Evolutionary conservation across 2,888 invertebrate genomes (phyloP).

Genomic region (Autographa gamma): DNA sequence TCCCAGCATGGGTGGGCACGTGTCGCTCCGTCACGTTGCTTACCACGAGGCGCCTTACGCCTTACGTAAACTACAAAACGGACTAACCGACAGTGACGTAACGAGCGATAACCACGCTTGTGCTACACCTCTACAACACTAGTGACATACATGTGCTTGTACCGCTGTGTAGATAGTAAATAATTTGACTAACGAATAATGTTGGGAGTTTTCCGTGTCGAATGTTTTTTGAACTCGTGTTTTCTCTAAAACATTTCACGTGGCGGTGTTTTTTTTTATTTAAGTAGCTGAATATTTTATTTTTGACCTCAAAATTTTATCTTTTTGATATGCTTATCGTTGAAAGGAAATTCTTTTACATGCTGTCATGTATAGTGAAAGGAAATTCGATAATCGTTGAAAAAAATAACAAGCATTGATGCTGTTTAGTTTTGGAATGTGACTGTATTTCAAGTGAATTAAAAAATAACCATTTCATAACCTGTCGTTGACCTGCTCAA

Average conservation of each 20-base stretch:
- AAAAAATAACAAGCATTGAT: too few relatives aligned
- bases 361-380: too few relatives aligned
- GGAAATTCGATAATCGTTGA: too few relatives aligned
- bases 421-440: too few relatives aligned
- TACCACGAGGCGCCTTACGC: conserved; percentile 42
- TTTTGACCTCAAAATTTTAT: too few relatives aligned
- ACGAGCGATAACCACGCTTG: conserved; percentile 37
- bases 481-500: not conserved
- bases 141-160: conserved; percentile 14
- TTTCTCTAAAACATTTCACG: too few relatives aligned
- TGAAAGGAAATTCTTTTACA: too few relatives aligned
- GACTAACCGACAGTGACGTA: conserved; percentile 48
- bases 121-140: conserved; percentile 23
- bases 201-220: not conserved
- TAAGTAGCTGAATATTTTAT: too few relatives aligned
- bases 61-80: conserved; percentile 51
- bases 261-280: not conserved
- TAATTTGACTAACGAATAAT: not conserved
- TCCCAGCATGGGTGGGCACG: conserved; percentile 45
- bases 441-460: not conserved
- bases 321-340: too few relatives aligned
- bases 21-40: conserved; percentile 57
- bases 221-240: not conserved
- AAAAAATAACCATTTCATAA: not conserved
- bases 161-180: not conserved